Conservation (phyloP, 2,797 vertebrate species). For the Discoglossus pictus region DNA sequence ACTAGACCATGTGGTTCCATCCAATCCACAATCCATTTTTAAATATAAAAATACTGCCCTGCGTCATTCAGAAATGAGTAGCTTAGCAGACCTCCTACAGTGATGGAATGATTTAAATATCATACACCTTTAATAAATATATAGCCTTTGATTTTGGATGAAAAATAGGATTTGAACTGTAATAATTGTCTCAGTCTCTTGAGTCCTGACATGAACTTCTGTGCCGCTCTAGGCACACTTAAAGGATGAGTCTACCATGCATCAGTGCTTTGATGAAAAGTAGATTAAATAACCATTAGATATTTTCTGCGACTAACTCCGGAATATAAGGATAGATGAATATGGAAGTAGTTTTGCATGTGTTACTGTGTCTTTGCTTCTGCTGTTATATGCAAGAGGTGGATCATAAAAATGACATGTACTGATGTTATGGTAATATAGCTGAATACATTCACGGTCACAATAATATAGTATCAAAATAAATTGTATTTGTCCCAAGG, state of each 20-base stretch:
- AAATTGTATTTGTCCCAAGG: no score
- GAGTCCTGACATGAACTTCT: conserved; percentile 31
- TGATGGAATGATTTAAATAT: conserved; percentile 10
- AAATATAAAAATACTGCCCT: conserved; percentile 11
- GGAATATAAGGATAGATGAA: conserved; percentile 15
- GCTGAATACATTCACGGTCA: no score
- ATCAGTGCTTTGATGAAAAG: conserved; percentile 34
- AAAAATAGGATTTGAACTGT: conserved; percentile 14
- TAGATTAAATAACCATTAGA: conserved; percentile 49
- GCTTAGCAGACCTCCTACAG: background rate
- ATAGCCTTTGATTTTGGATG: conserved; percentile 43
- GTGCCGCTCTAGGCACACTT: conserved; percentile 41
- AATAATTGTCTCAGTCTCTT: conserved; percentile 37
- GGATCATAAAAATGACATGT: conserved; percentile 9
- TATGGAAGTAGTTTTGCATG: conserved; percentile 27
- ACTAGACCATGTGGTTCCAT: no score
- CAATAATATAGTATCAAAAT: no score
- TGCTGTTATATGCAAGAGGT: conserved; percentile 15
- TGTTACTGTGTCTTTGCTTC: conserved; percentile 2
- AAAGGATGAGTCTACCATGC: conserved; percentile 41
- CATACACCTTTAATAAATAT: conserved; percentile 16
- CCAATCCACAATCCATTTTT: background rate
- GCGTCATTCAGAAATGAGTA: conserved; percentile 16
- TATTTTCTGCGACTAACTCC: conserved; percentile 20
- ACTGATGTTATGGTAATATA: no score